phyloP scores from a whole-genome alignment of 2,888 invertebrate genomes.

The Andrena fulva region DNA sequence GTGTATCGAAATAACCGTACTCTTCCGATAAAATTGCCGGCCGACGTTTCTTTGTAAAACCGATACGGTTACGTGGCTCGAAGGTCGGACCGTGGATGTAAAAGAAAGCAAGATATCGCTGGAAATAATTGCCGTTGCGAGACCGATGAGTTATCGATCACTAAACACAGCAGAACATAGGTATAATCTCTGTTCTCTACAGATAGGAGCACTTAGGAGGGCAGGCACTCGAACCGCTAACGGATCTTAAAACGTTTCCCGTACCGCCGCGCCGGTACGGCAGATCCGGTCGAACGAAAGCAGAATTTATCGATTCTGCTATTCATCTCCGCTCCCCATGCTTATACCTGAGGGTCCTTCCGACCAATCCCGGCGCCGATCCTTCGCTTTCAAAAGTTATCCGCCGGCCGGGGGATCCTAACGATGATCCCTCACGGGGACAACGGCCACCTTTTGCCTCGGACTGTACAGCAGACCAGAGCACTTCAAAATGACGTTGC shows the following conservation, averaged over 20 bases:
- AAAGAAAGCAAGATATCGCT: conserved; percentile 23
- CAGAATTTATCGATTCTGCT: conserved; percentile 47
- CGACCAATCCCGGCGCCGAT: conserved; percentile 21
- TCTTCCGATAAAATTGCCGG: background rate
- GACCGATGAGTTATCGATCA: conserved; percentile 30
- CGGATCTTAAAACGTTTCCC: conserved; percentile 22
- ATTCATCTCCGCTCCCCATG: conserved; percentile 6
- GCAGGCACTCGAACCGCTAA: background rate
- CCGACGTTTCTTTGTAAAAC: background rate
- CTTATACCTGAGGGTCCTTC: conserved; percentile 4
- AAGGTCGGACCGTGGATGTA: conserved; percentile 12
- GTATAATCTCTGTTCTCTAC: background rate
- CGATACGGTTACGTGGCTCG: background rate
- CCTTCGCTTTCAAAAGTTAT: conserved; percentile 26
- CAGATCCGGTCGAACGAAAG: conserved; percentile 35
- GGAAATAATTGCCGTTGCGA: conserved; percentile 26
- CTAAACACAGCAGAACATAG: background rate
- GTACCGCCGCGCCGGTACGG: conserved; percentile 6
- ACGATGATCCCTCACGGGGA: background rate
- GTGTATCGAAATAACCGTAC: background rate
- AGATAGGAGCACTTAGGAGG: conserved; percentile 30
- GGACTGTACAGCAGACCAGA: conserved; percentile 3
- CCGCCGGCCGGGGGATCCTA: background rate
- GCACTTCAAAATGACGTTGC: conserved; percentile 3
- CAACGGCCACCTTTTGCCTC: conserved; percentile 31